Evolutionary conservation across 1,140 invertebrate genomes (phyloP).

Genomic region (Hyposmocoma kahamanoa): DNA sequence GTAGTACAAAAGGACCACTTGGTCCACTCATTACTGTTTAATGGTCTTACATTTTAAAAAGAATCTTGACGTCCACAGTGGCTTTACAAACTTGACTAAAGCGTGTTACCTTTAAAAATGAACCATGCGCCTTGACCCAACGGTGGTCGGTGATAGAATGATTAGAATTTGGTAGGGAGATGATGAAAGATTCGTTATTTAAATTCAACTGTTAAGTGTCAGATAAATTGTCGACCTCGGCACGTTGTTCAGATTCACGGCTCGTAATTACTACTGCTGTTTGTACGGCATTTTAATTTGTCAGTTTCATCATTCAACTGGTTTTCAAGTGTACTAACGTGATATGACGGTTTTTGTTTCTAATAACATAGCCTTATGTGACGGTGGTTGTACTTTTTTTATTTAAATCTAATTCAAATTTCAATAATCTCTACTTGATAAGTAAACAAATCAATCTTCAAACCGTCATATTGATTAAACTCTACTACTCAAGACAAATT

Average conservation of each 20-base stretch:
- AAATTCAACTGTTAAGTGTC: constrained; percentile 64
- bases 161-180: not conserved
- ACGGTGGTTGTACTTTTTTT: too few relatives aligned
- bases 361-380: too few relatives aligned
- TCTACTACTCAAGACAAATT: too few relatives aligned
- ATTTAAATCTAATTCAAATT: too few relatives aligned
- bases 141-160: not conserved
- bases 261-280: constrained; percentile 48
- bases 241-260: constrained; percentile 57
- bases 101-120: not conserved
- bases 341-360: constrained; percentile 7
- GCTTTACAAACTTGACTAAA: constrained; percentile 14
- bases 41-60: constrained; percentile 59
- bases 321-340: constrained; percentile 4
- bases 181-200: constrained; percentile 62
- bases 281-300: constrained; percentile 36
- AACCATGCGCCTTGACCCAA: not conserved
- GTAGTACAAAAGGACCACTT: constrained; percentile 54
- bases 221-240: constrained; percentile 60
- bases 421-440: too few relatives aligned
- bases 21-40: constrained; percentile 66
- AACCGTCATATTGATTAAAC: too few relatives aligned
- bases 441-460: too few relatives aligned
- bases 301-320: constrained; percentile 10
- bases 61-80: constrained; percentile 42